Evolutionary conservation across 2,113 vertebrate species (phyloP).

Genomic region (Phyllostomus hastatus): DNA sequence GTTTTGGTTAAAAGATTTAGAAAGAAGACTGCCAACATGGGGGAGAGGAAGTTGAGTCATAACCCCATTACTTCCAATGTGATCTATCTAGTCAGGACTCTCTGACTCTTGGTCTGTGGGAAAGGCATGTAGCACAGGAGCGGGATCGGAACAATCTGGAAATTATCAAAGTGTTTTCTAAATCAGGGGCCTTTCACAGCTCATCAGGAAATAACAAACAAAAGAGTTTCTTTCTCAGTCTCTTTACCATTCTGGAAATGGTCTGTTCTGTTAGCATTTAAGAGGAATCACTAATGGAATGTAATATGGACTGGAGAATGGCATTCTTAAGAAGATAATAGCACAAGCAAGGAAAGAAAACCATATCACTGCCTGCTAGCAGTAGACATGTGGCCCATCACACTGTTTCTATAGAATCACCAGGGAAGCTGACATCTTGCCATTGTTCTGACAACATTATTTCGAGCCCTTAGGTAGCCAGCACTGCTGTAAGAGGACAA

Average conservation of each 20-base stretch:
- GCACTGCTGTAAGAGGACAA: neutral
- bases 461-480: neutral
- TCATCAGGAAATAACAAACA: neutral
- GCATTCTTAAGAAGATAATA: slow-evolving; percentile 1
- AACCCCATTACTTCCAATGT: slow-evolving; percentile 36
- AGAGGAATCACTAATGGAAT: neutral
- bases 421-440: neutral
- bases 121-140: neutral
- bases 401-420: neutral
- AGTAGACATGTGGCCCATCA: neutral
- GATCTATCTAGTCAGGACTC: neutral
- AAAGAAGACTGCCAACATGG: slow-evolving; percentile 13
- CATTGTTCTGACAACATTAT: neutral
- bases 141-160: neutral
- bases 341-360: neutral
- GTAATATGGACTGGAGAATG: neutral
- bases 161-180: slow-evolving; percentile 23
- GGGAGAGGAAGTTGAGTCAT: slow-evolving; percentile 18
- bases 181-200: neutral
- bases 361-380: neutral
- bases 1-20: slow-evolving; percentile 32
- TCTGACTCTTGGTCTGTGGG: neutral
- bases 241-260: neutral
- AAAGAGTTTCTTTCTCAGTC: neutral
- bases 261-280: slow-evolving; percentile 30